Percentiles rank a stretch among this genome's conserved stretches.
These are phyloP conservation scores for Parauchenoglanis ngamensis DNA, from an alignment of 2,797 vertebrate genomes.

Conservation along the genomic window DNA sequence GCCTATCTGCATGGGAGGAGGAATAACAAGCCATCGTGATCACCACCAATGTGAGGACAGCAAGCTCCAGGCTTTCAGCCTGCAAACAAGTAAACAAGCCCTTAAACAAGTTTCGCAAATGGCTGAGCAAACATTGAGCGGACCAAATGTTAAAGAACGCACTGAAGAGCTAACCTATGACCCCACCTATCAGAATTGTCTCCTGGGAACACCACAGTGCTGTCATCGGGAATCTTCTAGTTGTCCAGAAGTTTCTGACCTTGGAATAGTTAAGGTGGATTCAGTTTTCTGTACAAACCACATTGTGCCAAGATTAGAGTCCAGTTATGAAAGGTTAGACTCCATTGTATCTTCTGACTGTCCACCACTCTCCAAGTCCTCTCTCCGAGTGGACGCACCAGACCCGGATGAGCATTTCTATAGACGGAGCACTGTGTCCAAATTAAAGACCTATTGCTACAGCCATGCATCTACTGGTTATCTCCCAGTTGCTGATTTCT, in stretches of 20 bases:
- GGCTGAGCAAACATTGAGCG: background rate
- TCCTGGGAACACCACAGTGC: background rate
- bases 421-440: background rate
- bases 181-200: background rate
- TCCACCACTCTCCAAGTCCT: background rate
- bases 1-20: slow-evolving; percentile 4
- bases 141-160: background rate
- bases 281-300: background rate
- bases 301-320: background rate
- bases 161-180: background rate
- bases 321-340: background rate
- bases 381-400: background rate
- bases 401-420: background rate
- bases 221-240: background rate
- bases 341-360: background rate
- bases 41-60: background rate
- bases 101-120: background rate
- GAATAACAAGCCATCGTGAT: background rate
- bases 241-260: background rate
- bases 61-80: background rate
- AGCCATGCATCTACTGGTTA: slow-evolving; percentile 26
- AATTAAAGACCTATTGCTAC: slow-evolving; percentile 5
- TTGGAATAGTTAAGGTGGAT: background rate
- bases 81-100: background rate
- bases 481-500: slow-evolving; percentile 1